phyloP scores from a whole-genome alignment of 2,797 vertebrate species.

The Falco columbarius region DNA sequence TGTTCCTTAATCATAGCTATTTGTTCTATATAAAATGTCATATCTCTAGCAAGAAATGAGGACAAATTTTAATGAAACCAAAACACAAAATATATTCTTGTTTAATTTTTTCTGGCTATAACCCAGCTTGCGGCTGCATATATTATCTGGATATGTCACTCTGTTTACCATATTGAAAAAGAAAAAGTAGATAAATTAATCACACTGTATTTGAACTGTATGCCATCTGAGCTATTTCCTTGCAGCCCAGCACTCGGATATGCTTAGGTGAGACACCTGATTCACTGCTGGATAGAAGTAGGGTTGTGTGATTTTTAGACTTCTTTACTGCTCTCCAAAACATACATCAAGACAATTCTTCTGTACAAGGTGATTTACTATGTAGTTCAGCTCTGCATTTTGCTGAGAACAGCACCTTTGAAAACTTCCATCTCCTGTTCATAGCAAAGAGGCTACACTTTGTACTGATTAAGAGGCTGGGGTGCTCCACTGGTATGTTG shows the following conservation, averaged over 20 bases:
- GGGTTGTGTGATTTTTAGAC: neutral
- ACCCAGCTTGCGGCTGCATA: neutral
- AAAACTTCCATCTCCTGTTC: neutral
- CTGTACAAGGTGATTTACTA: neutral
- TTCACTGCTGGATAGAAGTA: neutral
- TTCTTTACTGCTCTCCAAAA: neutral
- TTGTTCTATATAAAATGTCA: slow-evolving; percentile 19
- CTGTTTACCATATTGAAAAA: neutral
- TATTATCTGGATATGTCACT: slow-evolving; percentile 7
- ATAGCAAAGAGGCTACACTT: neutral
- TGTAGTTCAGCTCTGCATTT: neutral
- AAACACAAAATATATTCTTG: neutral
- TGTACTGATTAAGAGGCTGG: neutral
- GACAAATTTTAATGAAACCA: neutral
- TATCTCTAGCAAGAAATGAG: neutral
- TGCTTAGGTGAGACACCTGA: neutral
- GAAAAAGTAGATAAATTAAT: slow-evolving; percentile 10
- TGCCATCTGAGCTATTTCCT: neutral
- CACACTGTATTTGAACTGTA: neutral
- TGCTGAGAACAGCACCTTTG: neutral
- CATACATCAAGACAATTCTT: neutral
- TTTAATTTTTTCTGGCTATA: slow-evolving; percentile 19
- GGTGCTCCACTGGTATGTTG: neutral
- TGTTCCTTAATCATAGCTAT: slow-evolving; percentile 21
- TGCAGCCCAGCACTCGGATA: neutral